A percentile compares a stretch with the other conserved stretches of the same genome.
Conservation (phyloP, 2,888 invertebrate genomes). For the Nematopogon swammerdamellus region DNA sequence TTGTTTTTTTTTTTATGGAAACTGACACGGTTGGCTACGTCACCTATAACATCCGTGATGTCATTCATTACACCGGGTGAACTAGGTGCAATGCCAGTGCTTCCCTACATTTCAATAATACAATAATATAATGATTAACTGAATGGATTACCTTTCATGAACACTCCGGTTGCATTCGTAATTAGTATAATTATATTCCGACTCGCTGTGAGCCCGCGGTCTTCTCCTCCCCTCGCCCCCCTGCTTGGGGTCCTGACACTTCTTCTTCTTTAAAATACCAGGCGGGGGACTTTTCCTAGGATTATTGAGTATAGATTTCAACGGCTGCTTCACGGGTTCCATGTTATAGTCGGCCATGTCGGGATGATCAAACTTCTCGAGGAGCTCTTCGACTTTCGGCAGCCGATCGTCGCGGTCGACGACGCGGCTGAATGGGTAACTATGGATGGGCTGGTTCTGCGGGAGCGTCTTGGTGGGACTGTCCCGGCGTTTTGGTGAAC, state of each 20-base stretch:
- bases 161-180: too few relatives aligned
- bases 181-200: slow-evolving; percentile 31
- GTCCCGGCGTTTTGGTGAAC: not conserved
- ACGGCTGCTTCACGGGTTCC: slow-evolving; percentile 34
- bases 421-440: too few relatives aligned
- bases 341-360: slow-evolving; percentile 31
- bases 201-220: slow-evolving; percentile 48
- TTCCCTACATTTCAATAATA: too few relatives aligned
- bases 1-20: too few relatives aligned
- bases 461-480: too few relatives aligned
- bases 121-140: too few relatives aligned
- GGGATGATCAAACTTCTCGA: slow-evolving; percentile 40
- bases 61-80: too few relatives aligned
- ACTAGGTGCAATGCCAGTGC: too few relatives aligned
- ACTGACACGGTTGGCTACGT: too few relatives aligned
- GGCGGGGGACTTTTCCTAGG: slow-evolving; percentile 36
- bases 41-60: too few relatives aligned
- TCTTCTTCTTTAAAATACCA: slow-evolving; percentile 43
- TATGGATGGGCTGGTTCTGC: too few relatives aligned
- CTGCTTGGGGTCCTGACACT: slow-evolving; percentile 26
- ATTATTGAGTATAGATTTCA: slow-evolving; percentile 49
- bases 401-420: slow-evolving; percentile 31
- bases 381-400: slow-evolving; percentile 45
- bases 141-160: too few relatives aligned
- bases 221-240: slow-evolving; percentile 36